Conservation (phyloP, 2,797 vertebrate genomes). For the Pempheris klunzingeri region DNA sequence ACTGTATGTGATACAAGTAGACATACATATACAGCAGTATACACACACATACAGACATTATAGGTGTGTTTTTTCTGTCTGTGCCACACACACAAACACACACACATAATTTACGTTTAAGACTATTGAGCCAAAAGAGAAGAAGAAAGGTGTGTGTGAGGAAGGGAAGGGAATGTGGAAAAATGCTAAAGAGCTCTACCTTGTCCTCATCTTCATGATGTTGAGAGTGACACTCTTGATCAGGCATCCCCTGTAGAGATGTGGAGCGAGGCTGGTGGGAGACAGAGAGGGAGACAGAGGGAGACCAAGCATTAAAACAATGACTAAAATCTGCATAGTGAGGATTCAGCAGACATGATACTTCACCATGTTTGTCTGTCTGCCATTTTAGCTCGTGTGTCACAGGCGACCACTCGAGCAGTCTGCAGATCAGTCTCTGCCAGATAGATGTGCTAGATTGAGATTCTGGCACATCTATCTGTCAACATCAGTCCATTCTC, state of each 20-base stretch:
- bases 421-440: conserved; percentile 23
- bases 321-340: background rate
- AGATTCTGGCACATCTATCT: conserved; percentile 57
- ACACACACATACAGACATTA: conserved; percentile 14
- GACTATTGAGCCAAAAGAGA: background rate
- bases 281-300: background rate
- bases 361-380: conserved; percentile 10
- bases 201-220: conserved; percentile 75
- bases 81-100: conserved; percentile 12
- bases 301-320: background rate
- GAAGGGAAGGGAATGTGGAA: background rate
- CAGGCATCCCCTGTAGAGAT: conserved; percentile 73
- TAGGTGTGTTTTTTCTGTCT: background rate
- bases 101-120: background rate
- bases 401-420: conserved; percentile 2
- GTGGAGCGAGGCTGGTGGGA: conserved; percentile 78
- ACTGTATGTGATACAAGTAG: conserved; percentile 21
- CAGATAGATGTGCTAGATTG: conserved; percentile 48
- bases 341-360: conserved; percentile 8
- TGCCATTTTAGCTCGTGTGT: conserved; percentile 47
- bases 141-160: background rate
- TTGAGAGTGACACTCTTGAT: conserved; percentile 69
- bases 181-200: conserved; percentile 50
- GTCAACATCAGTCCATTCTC: conserved; percentile 69
- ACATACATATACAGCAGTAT: conserved; percentile 21